Base-by-base conservation (phyloP, 2,797 vertebrate species). In the Coccyzus lansbergi region DNA sequence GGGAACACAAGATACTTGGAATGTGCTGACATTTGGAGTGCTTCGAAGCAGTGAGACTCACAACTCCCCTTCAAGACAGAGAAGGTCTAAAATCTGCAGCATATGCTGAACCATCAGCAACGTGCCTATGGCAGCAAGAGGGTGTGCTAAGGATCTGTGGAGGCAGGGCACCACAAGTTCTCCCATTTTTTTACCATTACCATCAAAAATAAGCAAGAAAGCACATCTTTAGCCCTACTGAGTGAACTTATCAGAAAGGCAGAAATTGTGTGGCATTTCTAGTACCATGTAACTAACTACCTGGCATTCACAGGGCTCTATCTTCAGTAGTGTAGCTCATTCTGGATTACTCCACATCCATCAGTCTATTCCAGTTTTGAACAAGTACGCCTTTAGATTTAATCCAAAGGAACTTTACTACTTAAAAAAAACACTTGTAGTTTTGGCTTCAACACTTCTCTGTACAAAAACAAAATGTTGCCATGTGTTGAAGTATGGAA, bases 341-440 rank as follows among this genome's bases (percentile, higher is more conserved):
- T 25, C 40, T 67, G 53, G 48, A 84, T 72, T 49, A 62, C n/a
- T 70, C 69, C 36, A 84, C 33, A 59, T n/a, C 42, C 56, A 81
- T 44, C 58, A 75, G 4, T 38, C 25, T 44, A 72, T 55, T 38
- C 55, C 33, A 76, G 52, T 60, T 88, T 82, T 79, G n/a, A 84
- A 56, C 56, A 77, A 31, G 29, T 79, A 90, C 86, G 60, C 34
- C 63, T 78, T 86, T 52, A 85, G 69, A 70, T 72, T 92, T 95
- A 44, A 91, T 92, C 42, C n/a, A 40, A 72, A 83, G 10, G 46
- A 85, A 67, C 52, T 44, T 77, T 82, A 79, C 3, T 69, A 52
- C 34, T 6, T 22, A 22, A 78, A 83, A 83, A 76, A 34, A n/a
- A 5, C 5, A 38, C 16, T 0, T 25, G 42, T 63, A 38, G 48